A percentile compares a stretch with the other conserved stretches of the same genome.
These are phyloP conservation scores for Macquaria australasica DNA, from an alignment of 2,113 vertebrate species.

Conservation along the genomic window DNA sequence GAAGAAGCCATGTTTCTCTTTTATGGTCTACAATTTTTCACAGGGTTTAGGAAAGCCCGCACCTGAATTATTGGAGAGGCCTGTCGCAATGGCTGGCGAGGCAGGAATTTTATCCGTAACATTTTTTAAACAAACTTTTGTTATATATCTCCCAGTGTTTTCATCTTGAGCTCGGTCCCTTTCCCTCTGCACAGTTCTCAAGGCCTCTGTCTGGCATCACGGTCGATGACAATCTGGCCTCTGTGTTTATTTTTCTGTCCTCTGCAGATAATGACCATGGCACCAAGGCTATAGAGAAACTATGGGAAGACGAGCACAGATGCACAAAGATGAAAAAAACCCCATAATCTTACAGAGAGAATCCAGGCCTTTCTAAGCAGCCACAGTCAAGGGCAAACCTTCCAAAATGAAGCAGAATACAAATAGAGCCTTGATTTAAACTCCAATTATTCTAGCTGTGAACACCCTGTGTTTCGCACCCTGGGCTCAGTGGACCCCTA, in stretches of 20 bases:
- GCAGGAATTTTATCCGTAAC: conserved; percentile 27
- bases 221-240: conserved; percentile 65
- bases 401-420: conserved; percentile 10
- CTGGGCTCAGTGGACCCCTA: neutral
- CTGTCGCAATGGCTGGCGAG: conserved; percentile 8
- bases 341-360: neutral
- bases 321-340: neutral
- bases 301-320: conserved; percentile 39
- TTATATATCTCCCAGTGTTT: conserved; percentile 19
- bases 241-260: conserved; percentile 68
- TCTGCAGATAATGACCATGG: conserved; percentile 55
- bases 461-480: neutral
- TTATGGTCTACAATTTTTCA: conserved; percentile 58
- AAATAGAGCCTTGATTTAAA: neutral
- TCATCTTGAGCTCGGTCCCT: conserved; percentile 27
- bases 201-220: conserved; percentile 53
- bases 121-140: conserved; percentile 59
- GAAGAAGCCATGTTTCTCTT: conserved; percentile 64
- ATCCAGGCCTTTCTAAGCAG: conserved; percentile 13
- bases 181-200: conserved; percentile 26
- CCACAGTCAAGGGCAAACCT: neutral
- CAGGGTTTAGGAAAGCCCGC: conserved; percentile 48
- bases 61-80: conserved; percentile 52
- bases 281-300: conserved; percentile 45
- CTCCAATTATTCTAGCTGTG: neutral